Percentiles rank a stretch among this genome's conserved stretches.
Conservation (phyloP, 1,140 invertebrate genomes). For the Choristoneura fumiferana region DNA sequence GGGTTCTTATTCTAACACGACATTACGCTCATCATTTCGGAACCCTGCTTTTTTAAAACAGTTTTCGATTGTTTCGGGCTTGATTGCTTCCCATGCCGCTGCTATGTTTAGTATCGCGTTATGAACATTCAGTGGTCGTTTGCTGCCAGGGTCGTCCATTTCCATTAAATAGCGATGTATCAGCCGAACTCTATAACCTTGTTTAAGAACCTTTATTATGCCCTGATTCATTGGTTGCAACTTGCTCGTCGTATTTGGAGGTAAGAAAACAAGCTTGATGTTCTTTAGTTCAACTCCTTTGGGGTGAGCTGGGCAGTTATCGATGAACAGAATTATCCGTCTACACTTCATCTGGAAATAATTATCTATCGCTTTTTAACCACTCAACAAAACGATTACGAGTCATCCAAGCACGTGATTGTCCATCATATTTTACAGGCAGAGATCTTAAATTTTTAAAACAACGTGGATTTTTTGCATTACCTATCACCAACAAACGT, state of each 20-base stretch:
- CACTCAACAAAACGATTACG: constrained; percentile 21
- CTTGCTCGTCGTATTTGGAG: constrained; percentile 65
- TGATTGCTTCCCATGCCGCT: constrained; percentile 30
- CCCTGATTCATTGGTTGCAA: constrained; percentile 49
- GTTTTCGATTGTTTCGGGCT: constrained; percentile 29
- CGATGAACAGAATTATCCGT: constrained; percentile 37
- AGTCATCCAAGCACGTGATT: constrained; percentile 67
- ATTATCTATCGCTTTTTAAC: constrained; percentile 14
- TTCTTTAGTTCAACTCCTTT: constrained; percentile 25
- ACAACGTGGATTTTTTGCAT: constrained; percentile 44
- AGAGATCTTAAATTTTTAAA: constrained; percentile 46
- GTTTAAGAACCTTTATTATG: constrained; percentile 36
- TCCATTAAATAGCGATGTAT: constrained; percentile 26
- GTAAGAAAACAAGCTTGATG: constrained; percentile 49
- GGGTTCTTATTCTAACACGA: constrained; percentile 26
- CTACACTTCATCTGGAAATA: neutral
- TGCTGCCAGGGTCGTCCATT: constrained; percentile 27
- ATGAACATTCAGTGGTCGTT: constrained; percentile 28
- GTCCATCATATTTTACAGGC: constrained; percentile 50
- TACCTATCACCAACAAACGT: constrained; percentile 57
- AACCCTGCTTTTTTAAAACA: constrained; percentile 33
- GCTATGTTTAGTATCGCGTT: constrained; percentile 30
- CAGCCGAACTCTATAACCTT: constrained; percentile 25
- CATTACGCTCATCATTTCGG: constrained; percentile 25
- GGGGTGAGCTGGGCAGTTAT: constrained; percentile 47